phyloP scores from a whole-genome alignment of 2,888 invertebrate species.

The Cephus nigrinus region DNA sequence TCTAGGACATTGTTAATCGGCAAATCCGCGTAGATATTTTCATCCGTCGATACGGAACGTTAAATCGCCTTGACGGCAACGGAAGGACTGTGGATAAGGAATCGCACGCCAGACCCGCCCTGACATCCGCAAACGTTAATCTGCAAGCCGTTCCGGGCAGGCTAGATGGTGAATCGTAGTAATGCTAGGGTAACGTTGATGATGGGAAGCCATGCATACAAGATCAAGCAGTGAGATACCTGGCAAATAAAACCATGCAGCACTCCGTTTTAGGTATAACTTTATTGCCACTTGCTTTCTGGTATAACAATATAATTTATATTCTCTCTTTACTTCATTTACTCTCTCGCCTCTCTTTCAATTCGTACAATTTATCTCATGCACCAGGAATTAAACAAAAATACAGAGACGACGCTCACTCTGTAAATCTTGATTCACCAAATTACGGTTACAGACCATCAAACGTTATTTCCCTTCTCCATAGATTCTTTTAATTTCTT shows the following conservation, averaged over 20 bases:
- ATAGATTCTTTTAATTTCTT: not conserved
- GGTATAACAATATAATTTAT: conserved; percentile 10
- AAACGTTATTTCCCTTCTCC: not conserved
- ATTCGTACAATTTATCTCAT: not conserved
- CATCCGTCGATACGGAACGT: not conserved
- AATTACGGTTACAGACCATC: not conserved
- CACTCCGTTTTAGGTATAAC: conserved; percentile 42
- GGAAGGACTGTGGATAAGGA: not conserved
- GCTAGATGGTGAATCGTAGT: not conserved
- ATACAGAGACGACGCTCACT: not conserved
- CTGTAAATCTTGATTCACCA: not conserved
- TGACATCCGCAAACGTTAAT: conserved; percentile 42
- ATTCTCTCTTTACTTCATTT: not conserved
- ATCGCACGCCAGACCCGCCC: conserved; percentile 43
- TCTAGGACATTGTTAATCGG: not conserved
- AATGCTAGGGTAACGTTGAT: not conserved
- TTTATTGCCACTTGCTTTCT: conserved; percentile 54
- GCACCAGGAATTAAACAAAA: not conserved
- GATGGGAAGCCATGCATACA: conserved; percentile 19
- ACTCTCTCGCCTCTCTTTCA: not conserved
- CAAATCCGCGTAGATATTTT: not conserved
- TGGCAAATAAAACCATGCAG: conserved; percentile 18
- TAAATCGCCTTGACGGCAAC: not conserved
- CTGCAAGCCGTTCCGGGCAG: not conserved
- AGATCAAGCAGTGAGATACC: conserved; percentile 11